These are phyloP conservation scores for Ophioninae sp. DNA, from an alignment of 2,888 invertebrate species.

Conservation along the genomic window DNA sequence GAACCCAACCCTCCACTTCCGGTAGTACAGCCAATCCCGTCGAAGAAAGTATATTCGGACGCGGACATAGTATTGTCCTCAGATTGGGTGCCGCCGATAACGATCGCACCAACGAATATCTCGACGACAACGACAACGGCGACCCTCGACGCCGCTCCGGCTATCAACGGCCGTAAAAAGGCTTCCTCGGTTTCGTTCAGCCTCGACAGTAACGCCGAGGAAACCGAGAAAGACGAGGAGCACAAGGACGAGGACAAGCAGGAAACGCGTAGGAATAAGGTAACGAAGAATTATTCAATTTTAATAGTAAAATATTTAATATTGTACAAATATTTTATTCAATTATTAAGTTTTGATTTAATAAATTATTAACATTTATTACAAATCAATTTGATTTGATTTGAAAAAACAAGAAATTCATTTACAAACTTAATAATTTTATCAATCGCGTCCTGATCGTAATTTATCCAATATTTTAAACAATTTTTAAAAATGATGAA, in stretches of 20 bases:
- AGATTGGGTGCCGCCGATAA: conserved; percentile 93
- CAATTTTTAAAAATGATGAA: too few relatives aligned
- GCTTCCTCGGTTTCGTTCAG: conserved; percentile 89
- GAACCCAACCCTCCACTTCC: conserved; percentile 85
- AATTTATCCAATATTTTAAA: too few relatives aligned
- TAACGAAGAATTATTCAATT: conserved; percentile 76
- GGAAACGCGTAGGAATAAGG: conserved; percentile 89
- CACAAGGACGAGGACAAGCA: conserved; percentile 82
- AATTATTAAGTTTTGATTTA: neutral
- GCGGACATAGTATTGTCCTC: conserved; percentile 93
- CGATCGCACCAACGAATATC: conserved; percentile 87
- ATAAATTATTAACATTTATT: too few relatives aligned
- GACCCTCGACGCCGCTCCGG: conserved; percentile 80
- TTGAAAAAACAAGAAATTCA: too few relatives aligned
- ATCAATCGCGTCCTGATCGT: too few relatives aligned
- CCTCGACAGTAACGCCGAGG: conserved; percentile 84
- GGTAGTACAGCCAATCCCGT: conserved; percentile 85
- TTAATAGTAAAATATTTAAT: too few relatives aligned
- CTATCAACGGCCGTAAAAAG: conserved; percentile 85
- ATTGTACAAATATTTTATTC: too few relatives aligned
- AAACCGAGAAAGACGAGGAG: conserved; percentile 82
- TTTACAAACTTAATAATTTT: too few relatives aligned
- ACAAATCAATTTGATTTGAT: too few relatives aligned
- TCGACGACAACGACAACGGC: conserved; percentile 83
- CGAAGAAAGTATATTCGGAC: conserved; percentile 91